Base-by-base conservation (phyloP, 2,797 vertebrate genomes). In the Cyclopterus lumpus region DNA sequence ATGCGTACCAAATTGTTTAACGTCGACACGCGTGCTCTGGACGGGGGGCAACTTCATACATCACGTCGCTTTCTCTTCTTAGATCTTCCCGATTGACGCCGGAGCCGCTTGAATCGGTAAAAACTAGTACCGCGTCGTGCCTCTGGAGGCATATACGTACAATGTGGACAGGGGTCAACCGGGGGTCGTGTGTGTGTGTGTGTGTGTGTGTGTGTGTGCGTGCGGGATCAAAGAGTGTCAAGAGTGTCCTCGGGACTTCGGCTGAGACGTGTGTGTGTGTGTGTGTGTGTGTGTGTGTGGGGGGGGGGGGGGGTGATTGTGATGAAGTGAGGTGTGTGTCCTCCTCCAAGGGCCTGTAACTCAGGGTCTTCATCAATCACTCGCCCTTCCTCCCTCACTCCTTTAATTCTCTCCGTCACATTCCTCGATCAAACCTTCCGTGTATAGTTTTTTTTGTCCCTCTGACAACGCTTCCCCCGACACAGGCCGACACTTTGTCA, bases 351-450 rank as follows among this genome's bases (percentile, higher is more conserved):
- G 84, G 63, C 82, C 79, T 79, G 81, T 78, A 81, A 82, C 84
- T 90, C 73, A 28, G 72, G 48, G 69, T 81, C 81, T 86, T 75
- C 89, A 93, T 93, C 86, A 84, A 84, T 92, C 86, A 88, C 77
- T 22, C 60, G 60, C 63, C 68, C 54, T 67, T 69, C 62, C 77
- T 76, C 79, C 72, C 80, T 76, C 49, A 36, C 59, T 72, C 66
- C 71, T 85, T 85, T 78, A 74, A 75, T 79, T 84, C 74, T 49
- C 63, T 81, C 79, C 24, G 28, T 71, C 73, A 64, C 70, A 76
- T 80, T 80, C 66, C 67, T 88, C 85, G 79, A 63, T 80, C 69
- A 79, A 49, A 67, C 69, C 5, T 12, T 38, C 64, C 49, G 65
- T 53, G 5, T 67, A 55, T 69, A n/a, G n/a, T 74, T 66, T 65